phyloP scores from a whole-genome alignment of 2,888 invertebrate species.

The Nysson spinosus region DNA sequence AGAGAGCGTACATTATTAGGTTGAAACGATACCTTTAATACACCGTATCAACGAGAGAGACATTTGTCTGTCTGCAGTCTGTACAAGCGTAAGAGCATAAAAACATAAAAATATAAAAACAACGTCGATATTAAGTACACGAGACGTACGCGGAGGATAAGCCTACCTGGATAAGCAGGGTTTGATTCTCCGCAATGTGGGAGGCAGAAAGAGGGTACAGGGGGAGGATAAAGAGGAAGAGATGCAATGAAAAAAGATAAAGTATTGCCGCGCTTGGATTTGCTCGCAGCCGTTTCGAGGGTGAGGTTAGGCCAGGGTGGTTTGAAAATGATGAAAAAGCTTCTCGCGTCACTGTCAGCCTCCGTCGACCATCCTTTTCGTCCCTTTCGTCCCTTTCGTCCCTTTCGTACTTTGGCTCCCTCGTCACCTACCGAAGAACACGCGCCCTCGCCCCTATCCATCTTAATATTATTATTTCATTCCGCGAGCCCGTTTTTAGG shows the following conservation, averaged over 20 bases:
- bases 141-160: conserved; percentile 18
- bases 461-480: conserved; percentile 77
- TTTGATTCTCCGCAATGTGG: conserved; percentile 39
- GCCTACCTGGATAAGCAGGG: conserved; percentile 44
- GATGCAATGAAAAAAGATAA: conserved; percentile 32
- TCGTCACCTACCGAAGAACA: conserved; percentile 58
- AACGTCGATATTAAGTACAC: conserved; percentile 36
- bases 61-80: too few relatives aligned
- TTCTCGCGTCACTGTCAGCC: conserved; percentile 69
- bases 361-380: conserved; percentile 50
- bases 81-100: neutral
- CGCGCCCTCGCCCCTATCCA: conserved; percentile 66
- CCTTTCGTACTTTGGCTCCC: conserved; percentile 33
- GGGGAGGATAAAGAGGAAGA: conserved; percentile 8
- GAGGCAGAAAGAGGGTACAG: conserved; percentile 8
- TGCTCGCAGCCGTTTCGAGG: conserved; percentile 54
- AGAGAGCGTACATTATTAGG: too few relatives aligned
- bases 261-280: conserved; percentile 59
- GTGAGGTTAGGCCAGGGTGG: conserved; percentile 59
- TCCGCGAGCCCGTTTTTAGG: conserved; percentile 69
- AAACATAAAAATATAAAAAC: conserved; percentile 6
- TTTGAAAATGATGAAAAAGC: conserved; percentile 68
- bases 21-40: too few relatives aligned
- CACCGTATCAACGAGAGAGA: neutral
- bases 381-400: conserved; percentile 29